Percentiles rank a stretch among this genome's conserved stretches.
These are phyloP conservation scores for Muscicapa striata DNA, from an alignment of 2,797 vertebrate species.

Conservation along the genomic window DNA sequence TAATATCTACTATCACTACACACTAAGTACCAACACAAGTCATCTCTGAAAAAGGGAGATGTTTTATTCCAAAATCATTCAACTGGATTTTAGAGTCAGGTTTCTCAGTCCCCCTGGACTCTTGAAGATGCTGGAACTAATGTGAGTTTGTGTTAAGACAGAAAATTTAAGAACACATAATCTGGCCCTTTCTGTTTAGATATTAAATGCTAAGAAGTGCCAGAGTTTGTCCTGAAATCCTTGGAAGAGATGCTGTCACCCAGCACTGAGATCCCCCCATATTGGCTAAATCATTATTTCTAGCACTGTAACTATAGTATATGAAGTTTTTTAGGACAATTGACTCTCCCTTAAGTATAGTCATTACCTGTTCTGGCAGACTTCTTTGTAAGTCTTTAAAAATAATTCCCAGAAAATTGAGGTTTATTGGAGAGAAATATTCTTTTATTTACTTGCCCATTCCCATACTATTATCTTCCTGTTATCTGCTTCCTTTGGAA, in stretches of 20 bases:
- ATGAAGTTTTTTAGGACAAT: constrained; percentile 44
- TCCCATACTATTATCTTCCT: constrained; percentile 42
- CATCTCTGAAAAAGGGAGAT: neutral
- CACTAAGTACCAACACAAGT: neutral
- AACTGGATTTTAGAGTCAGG: neutral
- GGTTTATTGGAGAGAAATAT: constrained; percentile 55
- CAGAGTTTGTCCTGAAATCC: neutral
- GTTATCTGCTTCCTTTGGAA: constrained; percentile 48
- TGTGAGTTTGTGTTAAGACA: neutral
- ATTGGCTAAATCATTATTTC: neutral
- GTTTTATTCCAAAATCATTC: neutral
- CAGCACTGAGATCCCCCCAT: neutral
- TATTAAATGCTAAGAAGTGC: neutral
- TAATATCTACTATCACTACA: neutral
- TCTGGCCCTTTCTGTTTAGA: neutral
- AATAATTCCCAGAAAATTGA: constrained; percentile 41
- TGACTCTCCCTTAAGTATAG: constrained; percentile 34
- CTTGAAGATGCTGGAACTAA: neutral
- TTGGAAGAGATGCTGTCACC: neutral
- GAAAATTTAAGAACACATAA: neutral
- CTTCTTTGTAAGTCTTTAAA: constrained; percentile 27
- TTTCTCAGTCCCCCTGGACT: neutral
- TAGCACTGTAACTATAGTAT: neutral
- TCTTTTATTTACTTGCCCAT: constrained; percentile 66
- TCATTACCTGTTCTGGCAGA: constrained; percentile 49